Conservation (phyloP, 2,888 invertebrate species). For the Trimorus sp. region DNA sequence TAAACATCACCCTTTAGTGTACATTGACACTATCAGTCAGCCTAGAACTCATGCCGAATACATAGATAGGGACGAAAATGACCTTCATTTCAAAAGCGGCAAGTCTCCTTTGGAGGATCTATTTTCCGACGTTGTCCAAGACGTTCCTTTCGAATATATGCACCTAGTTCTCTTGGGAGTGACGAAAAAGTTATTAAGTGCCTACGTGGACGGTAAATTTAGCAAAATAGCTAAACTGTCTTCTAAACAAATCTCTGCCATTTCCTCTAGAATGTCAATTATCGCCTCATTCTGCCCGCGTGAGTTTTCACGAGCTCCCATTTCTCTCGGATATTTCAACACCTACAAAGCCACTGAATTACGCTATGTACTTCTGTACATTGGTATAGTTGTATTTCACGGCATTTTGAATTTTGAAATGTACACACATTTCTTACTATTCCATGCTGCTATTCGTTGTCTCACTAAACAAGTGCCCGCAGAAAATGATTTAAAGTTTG, state of each 20-base stretch:
- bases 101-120: not conserved
- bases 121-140: constrained; percentile 10
- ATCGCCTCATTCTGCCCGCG: constrained; percentile 13
- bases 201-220: constrained; percentile 16
- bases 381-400: too few relatives aligned
- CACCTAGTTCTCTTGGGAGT: constrained; percentile 20
- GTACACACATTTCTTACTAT: constrained; percentile 6
- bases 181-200: constrained; percentile 13
- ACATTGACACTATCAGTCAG: not conserved
- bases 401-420: not conserved
- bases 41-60: constrained; percentile 33
- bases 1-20: not conserved
- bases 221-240: constrained; percentile 7
- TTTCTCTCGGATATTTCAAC: not conserved
- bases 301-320: constrained; percentile 10
- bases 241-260: not conserved
- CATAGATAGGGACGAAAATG: constrained; percentile 1
- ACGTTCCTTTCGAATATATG: constrained; percentile 30
- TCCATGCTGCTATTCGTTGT: not conserved
- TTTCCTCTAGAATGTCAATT: not conserved
- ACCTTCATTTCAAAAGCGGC: constrained; percentile 18
- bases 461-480: not conserved
- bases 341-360: too few relatives aligned
- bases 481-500: constrained; percentile 1
- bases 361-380: not conserved